Base-by-base conservation (phyloP, 2,888 invertebrate species). In the Ametastegia equiseti region DNA sequence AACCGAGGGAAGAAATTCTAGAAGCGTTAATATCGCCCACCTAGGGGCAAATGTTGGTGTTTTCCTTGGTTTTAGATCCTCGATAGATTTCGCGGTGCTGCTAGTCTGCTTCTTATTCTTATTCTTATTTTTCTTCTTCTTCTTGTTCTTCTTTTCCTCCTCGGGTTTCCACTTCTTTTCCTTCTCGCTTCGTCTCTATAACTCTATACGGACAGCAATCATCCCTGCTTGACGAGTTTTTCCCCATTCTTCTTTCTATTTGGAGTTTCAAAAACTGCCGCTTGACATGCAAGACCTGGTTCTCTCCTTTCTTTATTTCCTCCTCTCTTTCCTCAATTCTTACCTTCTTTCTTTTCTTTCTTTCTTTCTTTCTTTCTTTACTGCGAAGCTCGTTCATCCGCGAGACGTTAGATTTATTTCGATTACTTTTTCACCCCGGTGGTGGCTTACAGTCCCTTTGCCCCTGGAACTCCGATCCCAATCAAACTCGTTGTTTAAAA, bases 201-300 rank as follows among this genome's bases (percentile, higher is more conserved):
- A 45, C 71, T 67, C 45, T 45, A 45, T 71, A 71, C 71, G 45
- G 42, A 85, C 84, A 84, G 88, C 87, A 88, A 89, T 89, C 88
- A 87, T 89, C 87, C 87, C 85, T 85, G 84, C 87, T 89, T 88
- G 88, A 88, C 88, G 88, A 88, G 86, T 88, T 88, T 88, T 89
- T 88, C 87, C 87, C 88, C 87, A 88, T 88, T 87, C 87, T 88
- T 89, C 89, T 88, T 89, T 88, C 87, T 87, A 87, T 83, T 54
- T 83, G 86, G 87, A 87, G 87, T 88, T 89, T 89, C 86, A 88
- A 89, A 89, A 88, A 89, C 85, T 86, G 85, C 85, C 86, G 86
- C 84, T 87, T 87, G 86, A 85, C 89, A 89, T 88, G 88, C 89
- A 86, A 89, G 85, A 86, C 83, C 83, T 57, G 81, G 79, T 75